Conservation (phyloP, 2,888 invertebrate species). For the Sicus ferrugineus region DNA sequence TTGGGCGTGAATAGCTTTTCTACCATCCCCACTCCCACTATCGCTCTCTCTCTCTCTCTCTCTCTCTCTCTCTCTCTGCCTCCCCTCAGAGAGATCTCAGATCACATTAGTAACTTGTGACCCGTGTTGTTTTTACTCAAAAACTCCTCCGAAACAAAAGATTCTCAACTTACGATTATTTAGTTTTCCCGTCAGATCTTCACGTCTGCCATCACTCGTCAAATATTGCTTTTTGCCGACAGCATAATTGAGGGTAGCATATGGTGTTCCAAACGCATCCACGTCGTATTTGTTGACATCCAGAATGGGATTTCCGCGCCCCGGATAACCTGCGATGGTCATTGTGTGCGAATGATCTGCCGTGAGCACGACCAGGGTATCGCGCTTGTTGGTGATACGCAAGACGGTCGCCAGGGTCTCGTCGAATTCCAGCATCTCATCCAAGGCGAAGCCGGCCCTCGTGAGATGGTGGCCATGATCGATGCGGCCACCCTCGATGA, state of each 20-base stretch:
- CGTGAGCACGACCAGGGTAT: slow-evolving; percentile 82
- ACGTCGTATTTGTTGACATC: slow-evolving; percentile 58
- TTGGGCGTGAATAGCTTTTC: too few species aligned
- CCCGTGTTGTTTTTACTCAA: too few species aligned
- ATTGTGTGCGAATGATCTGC: slow-evolving; percentile 82
- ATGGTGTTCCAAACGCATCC: slow-evolving; percentile 64
- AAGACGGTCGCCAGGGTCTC: slow-evolving; percentile 73
- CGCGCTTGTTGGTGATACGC: slow-evolving; percentile 69
- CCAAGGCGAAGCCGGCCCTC: slow-evolving; percentile 72
- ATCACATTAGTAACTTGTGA: too few species aligned
- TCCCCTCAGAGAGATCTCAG: too few species aligned
- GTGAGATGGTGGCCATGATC: slow-evolving; percentile 80
- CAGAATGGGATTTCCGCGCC: slow-evolving; percentile 67
- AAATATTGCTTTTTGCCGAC: slow-evolving; percentile 69
- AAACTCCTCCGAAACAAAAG: background rate
- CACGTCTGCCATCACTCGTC: slow-evolving; percentile 47
- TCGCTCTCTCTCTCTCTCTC: too few species aligned
- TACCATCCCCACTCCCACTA: too few species aligned
- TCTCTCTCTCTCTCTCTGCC: too few species aligned
- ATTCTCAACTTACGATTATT: slow-evolving; percentile 37
- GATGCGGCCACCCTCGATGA: slow-evolving; percentile 74
- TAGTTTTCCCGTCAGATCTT: slow-evolving; percentile 45
- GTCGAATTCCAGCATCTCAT: slow-evolving; percentile 80
- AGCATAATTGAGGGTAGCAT: slow-evolving; percentile 76
- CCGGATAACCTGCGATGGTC: slow-evolving; percentile 77